A percentile compares a stretch with the other conserved stretches of the same genome.
Conservation (phyloP, 1,140 invertebrate species). For the Aphidius ervi region DNA sequence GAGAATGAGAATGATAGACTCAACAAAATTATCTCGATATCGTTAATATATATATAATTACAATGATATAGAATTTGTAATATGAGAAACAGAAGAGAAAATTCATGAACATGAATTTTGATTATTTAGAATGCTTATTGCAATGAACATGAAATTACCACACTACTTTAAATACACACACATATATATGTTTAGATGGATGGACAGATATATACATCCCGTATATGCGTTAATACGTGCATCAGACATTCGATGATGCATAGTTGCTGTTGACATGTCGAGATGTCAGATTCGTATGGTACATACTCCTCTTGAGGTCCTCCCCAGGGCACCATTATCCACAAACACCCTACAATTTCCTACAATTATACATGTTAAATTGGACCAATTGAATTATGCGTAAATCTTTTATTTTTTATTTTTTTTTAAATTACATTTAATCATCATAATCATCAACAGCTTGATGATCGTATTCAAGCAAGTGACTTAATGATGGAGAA, state of each 20-base stretch:
- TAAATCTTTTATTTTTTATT: too few relatives aligned
- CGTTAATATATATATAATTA: conserved; percentile 11
- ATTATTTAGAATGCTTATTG: conserved; percentile 31
- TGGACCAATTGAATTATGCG: too few relatives aligned
- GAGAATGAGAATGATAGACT: not conserved
- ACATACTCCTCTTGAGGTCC: conserved; percentile 35
- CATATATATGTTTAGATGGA: too few relatives aligned
- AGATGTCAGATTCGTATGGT: conserved; percentile 49
- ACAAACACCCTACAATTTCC: conserved; percentile 25
- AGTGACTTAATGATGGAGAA: too few relatives aligned
- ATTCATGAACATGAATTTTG: not conserved
- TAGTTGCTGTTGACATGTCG: conserved; percentile 52
- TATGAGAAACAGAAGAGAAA: not conserved
- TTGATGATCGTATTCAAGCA: too few relatives aligned
- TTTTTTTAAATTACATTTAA: too few relatives aligned
- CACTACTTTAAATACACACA: not conserved
- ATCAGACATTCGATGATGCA: conserved; percentile 51
- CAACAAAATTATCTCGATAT: not conserved
- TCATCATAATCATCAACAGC: too few relatives aligned
- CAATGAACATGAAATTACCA: conserved; percentile 29
- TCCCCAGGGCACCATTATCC: conserved; percentile 38
- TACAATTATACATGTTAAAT: too few relatives aligned
- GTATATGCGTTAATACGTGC: conserved; percentile 36
- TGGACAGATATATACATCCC: conserved; percentile 6
- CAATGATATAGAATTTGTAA: conserved; percentile 2